phyloP scores from a whole-genome alignment of 2,797 vertebrate genomes.

The Odontamblyopus lacepedii region DNA sequence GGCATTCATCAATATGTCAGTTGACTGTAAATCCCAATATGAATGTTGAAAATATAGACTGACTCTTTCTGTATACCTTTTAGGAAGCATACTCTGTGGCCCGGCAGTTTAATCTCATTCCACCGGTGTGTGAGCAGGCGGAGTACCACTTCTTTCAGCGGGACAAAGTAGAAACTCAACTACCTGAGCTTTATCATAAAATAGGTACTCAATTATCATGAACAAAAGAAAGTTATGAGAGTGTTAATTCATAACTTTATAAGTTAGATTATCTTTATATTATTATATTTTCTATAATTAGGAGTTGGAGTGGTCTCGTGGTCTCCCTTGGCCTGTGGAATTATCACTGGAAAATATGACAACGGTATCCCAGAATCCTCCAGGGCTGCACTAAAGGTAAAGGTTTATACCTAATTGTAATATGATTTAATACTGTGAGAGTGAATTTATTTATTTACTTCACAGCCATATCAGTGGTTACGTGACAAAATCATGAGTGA shows the following conservation, averaged over 20 bases:
- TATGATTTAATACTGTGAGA: background rate
- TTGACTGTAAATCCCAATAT: constrained; percentile 6
- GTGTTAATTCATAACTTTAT: background rate
- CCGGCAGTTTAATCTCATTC: constrained; percentile 97
- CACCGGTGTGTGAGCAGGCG: constrained; percentile 95
- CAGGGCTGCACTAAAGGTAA: constrained; percentile 94
- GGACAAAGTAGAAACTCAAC: constrained; percentile 96
- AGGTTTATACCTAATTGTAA: background rate
- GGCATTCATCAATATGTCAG: background rate
- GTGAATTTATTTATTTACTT: background rate
- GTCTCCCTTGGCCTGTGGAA: constrained; percentile 97
- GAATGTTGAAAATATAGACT: constrained; percentile 10
- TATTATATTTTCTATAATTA: constrained; percentile 47
- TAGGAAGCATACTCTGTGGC: constrained; percentile 98
- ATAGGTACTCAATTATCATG: constrained; percentile 80
- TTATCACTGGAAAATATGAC: constrained; percentile 98
- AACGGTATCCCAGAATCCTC: constrained; percentile 93
- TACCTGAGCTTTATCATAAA: constrained; percentile 97
- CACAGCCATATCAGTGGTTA: constrained; percentile 96
- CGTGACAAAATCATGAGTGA: constrained; percentile 95
- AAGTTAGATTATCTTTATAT: background rate
- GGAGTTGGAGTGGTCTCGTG: constrained; percentile 98
- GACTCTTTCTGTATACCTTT: background rate
- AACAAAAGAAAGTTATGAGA: background rate
- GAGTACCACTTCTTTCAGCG: constrained; percentile 98